phyloP scores from a whole-genome alignment of 2,888 invertebrate species.

The Nomada flava region DNA sequence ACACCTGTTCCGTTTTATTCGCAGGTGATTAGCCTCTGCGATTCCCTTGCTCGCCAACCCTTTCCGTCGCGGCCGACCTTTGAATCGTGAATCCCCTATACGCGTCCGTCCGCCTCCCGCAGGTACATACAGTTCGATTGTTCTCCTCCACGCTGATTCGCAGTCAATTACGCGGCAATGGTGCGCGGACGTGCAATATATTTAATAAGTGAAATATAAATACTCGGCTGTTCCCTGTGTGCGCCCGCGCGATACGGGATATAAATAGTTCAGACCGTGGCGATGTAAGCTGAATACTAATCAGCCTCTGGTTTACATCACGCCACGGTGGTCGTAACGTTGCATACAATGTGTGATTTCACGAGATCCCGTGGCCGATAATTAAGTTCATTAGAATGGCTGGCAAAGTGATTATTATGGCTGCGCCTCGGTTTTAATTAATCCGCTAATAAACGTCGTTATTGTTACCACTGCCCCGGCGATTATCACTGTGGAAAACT shows the following conservation, averaged over 20 bases:
- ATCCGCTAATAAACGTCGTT: conserved; percentile 62
- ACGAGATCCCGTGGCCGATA: conserved; percentile 60
- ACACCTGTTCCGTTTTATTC: conserved; percentile 28
- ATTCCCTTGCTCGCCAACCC: conserved; percentile 16
- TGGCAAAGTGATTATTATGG: conserved; percentile 56
- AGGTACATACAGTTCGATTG: conserved; percentile 21
- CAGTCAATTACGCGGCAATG: conserved; percentile 42
- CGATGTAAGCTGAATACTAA: conserved; percentile 58
- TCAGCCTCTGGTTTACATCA: conserved; percentile 65
- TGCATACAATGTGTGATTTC: conserved; percentile 63
- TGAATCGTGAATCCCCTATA: conserved; percentile 7
- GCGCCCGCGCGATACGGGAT: conserved; percentile 10
- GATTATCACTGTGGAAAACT: conserved; percentile 51
- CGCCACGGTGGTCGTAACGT: conserved; percentile 38
- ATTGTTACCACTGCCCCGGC: conserved; percentile 45
- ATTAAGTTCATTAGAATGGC: conserved; percentile 65
- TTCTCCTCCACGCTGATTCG: conserved; percentile 39
- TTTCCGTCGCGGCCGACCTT: conserved; percentile 13
- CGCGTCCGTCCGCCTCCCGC: not conserved
- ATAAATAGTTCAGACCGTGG: conserved; percentile 30
- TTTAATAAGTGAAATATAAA: conserved; percentile 49
- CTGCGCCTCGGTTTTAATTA: conserved; percentile 62
- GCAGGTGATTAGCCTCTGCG: conserved; percentile 19
- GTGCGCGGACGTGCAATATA: conserved; percentile 30
- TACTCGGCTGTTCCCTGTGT: conserved; percentile 6